Conservation (phyloP, 1,140 invertebrate genomes). For the Formica exsecta region DNA sequence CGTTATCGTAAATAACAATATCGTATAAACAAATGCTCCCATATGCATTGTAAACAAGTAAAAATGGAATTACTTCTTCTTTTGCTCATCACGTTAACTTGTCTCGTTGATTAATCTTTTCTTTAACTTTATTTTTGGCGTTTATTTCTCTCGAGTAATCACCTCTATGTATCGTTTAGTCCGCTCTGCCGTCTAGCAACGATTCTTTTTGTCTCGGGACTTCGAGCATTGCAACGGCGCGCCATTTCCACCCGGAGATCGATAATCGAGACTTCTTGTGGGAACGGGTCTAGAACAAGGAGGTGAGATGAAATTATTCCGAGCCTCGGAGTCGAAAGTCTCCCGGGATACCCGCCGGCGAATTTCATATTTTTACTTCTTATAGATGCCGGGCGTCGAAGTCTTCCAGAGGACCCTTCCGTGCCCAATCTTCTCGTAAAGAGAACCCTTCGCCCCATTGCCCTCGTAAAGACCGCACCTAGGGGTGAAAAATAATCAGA, state of each 20-base stretch:
- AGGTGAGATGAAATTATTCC: constrained; percentile 68
- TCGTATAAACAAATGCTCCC: not conserved
- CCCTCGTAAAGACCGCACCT: constrained; percentile 60
- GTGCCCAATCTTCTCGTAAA: constrained; percentile 72
- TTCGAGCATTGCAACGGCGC: constrained; percentile 55
- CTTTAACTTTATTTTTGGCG: constrained; percentile 43
- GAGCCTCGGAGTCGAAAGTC: constrained; percentile 64
- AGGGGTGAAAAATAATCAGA: constrained; percentile 72
- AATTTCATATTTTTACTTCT: constrained; percentile 73
- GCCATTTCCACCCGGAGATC: constrained; percentile 43
- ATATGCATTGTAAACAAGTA: constrained; percentile 1
- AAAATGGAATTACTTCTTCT: not conserved
- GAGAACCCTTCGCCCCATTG: constrained; percentile 63
- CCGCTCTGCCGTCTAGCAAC: constrained; percentile 35
- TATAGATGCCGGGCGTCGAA: constrained; percentile 52
- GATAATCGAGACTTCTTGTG: constrained; percentile 43
- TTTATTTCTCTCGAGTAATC: constrained; percentile 44
- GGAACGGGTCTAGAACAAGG: constrained; percentile 48
- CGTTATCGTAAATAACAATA: constrained; percentile 6
- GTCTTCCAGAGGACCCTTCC: constrained; percentile 58
- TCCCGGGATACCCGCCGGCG: constrained; percentile 53
- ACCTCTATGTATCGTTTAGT: constrained; percentile 59
- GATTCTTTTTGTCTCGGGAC: constrained; percentile 49
- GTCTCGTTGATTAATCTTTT: constrained; percentile 13
- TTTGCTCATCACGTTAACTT: constrained; percentile 31